A percentile compares a stretch with the other conserved stretches of the same genome.
phyloP scores from a whole-genome alignment of 2,113 vertebrate species.

The Hoplias malabaricus region DNA sequence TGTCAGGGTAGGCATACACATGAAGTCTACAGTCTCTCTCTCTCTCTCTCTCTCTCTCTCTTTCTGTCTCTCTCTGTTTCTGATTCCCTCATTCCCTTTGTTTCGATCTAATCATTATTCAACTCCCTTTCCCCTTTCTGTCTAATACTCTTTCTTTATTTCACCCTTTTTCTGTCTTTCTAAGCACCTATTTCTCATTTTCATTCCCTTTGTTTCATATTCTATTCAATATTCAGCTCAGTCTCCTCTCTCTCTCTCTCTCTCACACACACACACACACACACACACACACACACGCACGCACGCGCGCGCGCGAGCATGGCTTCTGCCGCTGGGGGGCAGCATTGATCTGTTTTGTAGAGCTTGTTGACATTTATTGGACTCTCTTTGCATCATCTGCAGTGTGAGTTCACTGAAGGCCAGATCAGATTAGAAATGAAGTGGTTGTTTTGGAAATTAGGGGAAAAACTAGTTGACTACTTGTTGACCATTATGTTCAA shows the following conservation, averaged over 20 bases:
- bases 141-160: too few relatives aligned
- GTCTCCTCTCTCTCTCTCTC: not conserved
- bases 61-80: too few relatives aligned
- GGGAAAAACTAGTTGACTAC: not conserved
- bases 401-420: not conserved
- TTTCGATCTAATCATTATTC: too few relatives aligned
- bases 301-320: not conserved
- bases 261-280: not conserved
- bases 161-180: too few relatives aligned
- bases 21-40: not conserved
- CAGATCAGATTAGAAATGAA: not conserved
- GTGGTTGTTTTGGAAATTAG: too few relatives aligned
- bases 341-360: not conserved
- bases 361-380: not conserved
- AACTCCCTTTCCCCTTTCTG: too few relatives aligned
- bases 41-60: not conserved
- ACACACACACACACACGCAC: not conserved
- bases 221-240: too few relatives aligned
- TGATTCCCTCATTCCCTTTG: too few relatives aligned
- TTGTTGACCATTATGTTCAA: not conserved
- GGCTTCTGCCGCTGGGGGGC: not conserved
- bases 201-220: too few relatives aligned
- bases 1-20: conserved; percentile 13
- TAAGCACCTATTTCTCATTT: too few relatives aligned
- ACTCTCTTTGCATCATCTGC: not conserved